Percentiles rank a stretch among this genome's conserved stretches.
phyloP scores from a whole-genome alignment of 2,888 invertebrate species.

The Patella ulyssiponensis region DNA sequence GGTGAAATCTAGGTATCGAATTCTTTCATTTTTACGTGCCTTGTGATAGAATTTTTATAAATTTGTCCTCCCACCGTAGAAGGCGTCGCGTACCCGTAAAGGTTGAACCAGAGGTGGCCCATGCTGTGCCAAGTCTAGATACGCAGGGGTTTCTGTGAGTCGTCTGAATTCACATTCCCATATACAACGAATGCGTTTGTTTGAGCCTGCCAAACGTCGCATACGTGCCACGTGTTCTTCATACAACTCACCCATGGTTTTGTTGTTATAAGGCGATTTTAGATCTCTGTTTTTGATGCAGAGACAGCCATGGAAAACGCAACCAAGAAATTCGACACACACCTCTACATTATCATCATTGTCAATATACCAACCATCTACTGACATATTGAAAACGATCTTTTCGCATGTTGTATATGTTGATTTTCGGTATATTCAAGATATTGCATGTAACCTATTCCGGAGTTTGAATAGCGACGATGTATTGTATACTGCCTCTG shows the following conservation, averaged over 20 bases:
- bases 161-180: background rate
- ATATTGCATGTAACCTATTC: background rate
- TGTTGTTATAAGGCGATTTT: background rate
- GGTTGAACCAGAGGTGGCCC: background rate
- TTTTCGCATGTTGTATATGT: background rate
- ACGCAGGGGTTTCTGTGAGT: background rate
- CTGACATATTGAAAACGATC: background rate
- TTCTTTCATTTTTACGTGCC: background rate
- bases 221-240: background rate
- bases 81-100: background rate
- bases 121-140: background rate
- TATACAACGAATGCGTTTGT: background rate
- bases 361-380: background rate
- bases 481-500: background rate
- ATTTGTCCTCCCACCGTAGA: background rate
- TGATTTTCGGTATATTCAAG: background rate
- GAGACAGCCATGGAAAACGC: background rate
- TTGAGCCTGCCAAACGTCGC: background rate
- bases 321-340: background rate
- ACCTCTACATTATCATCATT: background rate
- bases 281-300: background rate
- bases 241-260: background rate
- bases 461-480: background rate
- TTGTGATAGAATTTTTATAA: background rate
- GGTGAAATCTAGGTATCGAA: background rate